Conservation (phyloP, 2,888 invertebrate species). For the Furcula furcula region DNA sequence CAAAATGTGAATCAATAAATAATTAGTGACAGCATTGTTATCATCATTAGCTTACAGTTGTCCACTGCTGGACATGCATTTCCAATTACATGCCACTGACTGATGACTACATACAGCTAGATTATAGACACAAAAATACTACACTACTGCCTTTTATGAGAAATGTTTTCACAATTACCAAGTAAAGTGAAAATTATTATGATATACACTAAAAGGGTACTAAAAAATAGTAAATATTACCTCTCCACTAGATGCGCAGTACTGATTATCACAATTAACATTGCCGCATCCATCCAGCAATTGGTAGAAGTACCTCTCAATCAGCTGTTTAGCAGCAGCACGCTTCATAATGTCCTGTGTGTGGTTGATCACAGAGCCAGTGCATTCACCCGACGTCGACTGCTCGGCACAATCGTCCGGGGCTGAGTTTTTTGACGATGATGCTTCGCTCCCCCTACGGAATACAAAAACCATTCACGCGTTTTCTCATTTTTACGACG, state of each 20-base stretch:
- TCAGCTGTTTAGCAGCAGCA: slow-evolving; percentile 90
- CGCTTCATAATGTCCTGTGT: slow-evolving; percentile 87
- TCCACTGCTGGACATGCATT: too few species aligned
- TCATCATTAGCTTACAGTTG: too few species aligned
- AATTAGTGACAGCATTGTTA: too few species aligned
- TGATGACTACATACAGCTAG: too few species aligned
- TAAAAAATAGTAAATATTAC: slow-evolving; percentile 70
- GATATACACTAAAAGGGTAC: too few species aligned
- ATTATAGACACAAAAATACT: too few species aligned
- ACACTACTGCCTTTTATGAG: too few species aligned
- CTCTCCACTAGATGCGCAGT: slow-evolving; percentile 95
- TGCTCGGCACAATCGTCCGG: slow-evolving; percentile 56
- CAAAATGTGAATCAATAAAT: too few species aligned
- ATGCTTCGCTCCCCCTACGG: slow-evolving; percentile 77
- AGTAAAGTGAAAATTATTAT: too few species aligned
- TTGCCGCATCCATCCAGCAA: slow-evolving; percentile 96
- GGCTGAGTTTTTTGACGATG: slow-evolving; percentile 72
- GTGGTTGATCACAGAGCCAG: slow-evolving; percentile 44
- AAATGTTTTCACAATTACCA: too few species aligned
- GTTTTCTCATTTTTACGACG: slow-evolving; percentile 18
- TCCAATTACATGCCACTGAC: too few species aligned
- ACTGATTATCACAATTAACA: slow-evolving; percentile 90
- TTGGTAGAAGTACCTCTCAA: slow-evolving; percentile 96
- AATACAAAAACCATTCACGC: slow-evolving; percentile 19
- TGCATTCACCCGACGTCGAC: slow-evolving; percentile 58